Evolutionary conservation across 2,113 vertebrate species (phyloP).

Genomic region (Odontophorus gujanensis): DNA sequence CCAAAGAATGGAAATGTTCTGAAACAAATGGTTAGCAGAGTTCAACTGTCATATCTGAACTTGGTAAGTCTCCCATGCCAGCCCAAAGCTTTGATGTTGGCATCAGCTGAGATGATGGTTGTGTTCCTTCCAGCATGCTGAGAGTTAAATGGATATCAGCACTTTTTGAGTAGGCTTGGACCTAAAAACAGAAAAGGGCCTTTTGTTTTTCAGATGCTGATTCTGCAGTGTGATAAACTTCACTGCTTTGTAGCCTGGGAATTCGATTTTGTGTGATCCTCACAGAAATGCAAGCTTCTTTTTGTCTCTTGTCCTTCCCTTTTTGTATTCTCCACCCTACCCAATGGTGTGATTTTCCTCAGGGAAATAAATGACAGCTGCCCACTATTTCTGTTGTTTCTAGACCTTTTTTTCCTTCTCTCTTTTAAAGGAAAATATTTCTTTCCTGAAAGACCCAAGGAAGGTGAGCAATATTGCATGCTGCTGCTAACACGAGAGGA

Average conservation of each 20-base stretch:
- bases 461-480: not conserved
- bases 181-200: conserved; percentile 32
- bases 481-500: not conserved
- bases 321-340: not conserved
- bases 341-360: not conserved
- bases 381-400: not conserved
- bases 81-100: not conserved
- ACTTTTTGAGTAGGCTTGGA: not conserved
- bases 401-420: not conserved
- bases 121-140: conserved; percentile 28
- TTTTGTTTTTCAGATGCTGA: conserved; percentile 58
- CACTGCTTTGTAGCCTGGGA: conserved; percentile 62
- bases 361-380: conserved; percentile 18
- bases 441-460: not conserved
- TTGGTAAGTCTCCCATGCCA: not conserved
- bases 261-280: conserved; percentile 48
- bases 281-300: not conserved
- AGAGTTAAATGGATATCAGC: not conserved
- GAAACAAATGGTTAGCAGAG: not conserved
- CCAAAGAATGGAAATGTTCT: conserved; percentile 2
- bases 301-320: not conserved
- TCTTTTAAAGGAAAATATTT: not conserved
- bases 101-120: not conserved
- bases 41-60: not conserved
- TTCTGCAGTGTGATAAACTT: conserved; percentile 63